Conservation (phyloP, 2,113 vertebrate genomes). For the Semnopithecus entellus region DNA sequence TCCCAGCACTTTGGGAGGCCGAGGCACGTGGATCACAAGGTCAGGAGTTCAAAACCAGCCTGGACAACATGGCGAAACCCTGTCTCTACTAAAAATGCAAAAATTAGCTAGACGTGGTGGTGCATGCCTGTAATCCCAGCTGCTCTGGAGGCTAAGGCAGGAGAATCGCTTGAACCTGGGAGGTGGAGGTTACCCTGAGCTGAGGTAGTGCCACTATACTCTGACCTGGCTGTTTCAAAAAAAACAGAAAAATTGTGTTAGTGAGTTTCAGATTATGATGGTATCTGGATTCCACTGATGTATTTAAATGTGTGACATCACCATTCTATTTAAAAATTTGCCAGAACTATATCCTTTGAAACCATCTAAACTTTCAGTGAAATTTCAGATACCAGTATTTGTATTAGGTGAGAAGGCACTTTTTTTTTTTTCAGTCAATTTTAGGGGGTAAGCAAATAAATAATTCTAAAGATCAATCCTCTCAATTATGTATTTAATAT, state of each 20-base stretch:
- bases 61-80: too few species aligned
- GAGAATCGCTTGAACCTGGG: too few species aligned
- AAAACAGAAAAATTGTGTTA: not conserved
- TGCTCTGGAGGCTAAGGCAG: too few species aligned
- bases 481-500: not conserved
- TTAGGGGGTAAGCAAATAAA: not conserved
- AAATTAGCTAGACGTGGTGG: too few species aligned
- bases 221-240: too few species aligned
- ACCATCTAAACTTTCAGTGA: not conserved
- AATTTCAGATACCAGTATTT: not conserved
- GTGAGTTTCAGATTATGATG: not conserved
- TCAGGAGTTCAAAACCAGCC: too few species aligned
- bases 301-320: not conserved
- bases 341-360: not conserved
- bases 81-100: too few species aligned
- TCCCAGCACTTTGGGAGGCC: too few species aligned
- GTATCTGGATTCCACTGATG: not conserved
- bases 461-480: not conserved
- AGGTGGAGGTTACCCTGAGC: too few species aligned
- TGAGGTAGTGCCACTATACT: too few species aligned
- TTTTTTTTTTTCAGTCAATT: not conserved
- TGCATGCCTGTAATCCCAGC: too few species aligned
- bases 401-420: not conserved
- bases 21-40: accelerated
- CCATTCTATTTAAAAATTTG: not conserved